phyloP scores from a whole-genome alignment of 2,888 invertebrate genomes.

The Pachymerium ferrugineum region DNA sequence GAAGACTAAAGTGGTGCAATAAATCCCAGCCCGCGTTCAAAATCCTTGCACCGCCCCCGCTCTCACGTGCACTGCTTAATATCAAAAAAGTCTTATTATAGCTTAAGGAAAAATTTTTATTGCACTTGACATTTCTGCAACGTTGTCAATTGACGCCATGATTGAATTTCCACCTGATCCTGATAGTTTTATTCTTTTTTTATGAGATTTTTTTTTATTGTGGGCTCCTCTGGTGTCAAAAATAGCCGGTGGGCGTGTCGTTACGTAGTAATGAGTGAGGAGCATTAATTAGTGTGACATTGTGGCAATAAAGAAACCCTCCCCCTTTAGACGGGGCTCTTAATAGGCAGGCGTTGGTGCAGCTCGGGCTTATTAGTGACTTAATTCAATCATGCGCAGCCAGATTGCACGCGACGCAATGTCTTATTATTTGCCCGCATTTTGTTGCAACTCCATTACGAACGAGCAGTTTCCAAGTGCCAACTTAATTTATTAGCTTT shows the following conservation, averaged over 20 bases:
- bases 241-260: constrained; percentile 7
- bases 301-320: constrained; percentile 10
- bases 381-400: constrained; percentile 15
- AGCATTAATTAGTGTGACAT: constrained; percentile 16
- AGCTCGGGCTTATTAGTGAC: constrained; percentile 17
- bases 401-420: constrained; percentile 12
- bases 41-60: no score
- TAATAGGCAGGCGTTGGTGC: constrained; percentile 9
- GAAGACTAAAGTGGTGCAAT: constrained; percentile 17
- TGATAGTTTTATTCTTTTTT: background rate
- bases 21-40: constrained; percentile 3
- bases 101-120: background rate
- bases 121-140: background rate
- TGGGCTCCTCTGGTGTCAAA: background rate
- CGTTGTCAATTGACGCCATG: background rate
- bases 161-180: background rate
- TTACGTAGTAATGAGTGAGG: constrained; percentile 7
- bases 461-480: background rate
- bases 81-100: constrained; percentile 17
- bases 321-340: background rate
- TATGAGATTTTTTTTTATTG: background rate
- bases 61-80: background rate
- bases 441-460: constrained; percentile 10
- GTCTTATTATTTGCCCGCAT: constrained; percentile 18
- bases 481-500: constrained; percentile 16